Conservation (phyloP, 2,888 invertebrate species). For the Amiota communis region DNA sequence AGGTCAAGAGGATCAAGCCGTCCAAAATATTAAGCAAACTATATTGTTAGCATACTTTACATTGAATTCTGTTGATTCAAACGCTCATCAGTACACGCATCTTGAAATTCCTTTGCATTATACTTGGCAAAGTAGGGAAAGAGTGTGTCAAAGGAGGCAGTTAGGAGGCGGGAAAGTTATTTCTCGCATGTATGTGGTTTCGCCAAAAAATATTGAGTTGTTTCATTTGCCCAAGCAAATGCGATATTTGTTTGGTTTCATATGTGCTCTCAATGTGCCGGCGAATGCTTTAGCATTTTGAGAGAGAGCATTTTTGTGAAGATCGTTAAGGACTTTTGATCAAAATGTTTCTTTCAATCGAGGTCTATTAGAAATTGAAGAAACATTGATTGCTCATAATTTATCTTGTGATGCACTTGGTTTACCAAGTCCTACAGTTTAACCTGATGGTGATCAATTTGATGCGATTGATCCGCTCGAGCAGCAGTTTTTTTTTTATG, state of each 20-base stretch:
- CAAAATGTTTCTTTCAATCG: background rate
- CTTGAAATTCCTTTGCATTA: slow-evolving; percentile 29
- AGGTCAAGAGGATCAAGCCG: slow-evolving; percentile 34
- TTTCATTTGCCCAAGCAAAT: background rate
- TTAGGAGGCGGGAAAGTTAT: too few species aligned
- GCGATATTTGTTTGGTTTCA: background rate
- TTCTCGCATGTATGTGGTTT: too few species aligned
- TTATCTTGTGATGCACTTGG: background rate
- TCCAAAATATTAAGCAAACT: slow-evolving; percentile 29
- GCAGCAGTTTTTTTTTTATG: background rate
- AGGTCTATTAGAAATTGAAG: background rate
- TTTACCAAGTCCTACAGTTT: background rate
- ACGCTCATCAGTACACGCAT: slow-evolving; percentile 8
- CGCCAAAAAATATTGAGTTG: background rate
- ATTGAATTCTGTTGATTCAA: slow-evolving; percentile 29
- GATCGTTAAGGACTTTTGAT: background rate
- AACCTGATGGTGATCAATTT: background rate
- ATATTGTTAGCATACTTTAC: slow-evolving; percentile 25
- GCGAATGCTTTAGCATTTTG: too few species aligned
- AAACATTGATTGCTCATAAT: too few species aligned
- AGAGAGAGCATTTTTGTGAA: background rate
- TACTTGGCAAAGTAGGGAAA: slow-evolving; percentile 4
- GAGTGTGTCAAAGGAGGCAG: background rate
- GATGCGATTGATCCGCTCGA: background rate
- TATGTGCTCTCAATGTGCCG: background rate